Conservation (phyloP, 2,888 invertebrate species). For the Cheilosia scutellata region DNA sequence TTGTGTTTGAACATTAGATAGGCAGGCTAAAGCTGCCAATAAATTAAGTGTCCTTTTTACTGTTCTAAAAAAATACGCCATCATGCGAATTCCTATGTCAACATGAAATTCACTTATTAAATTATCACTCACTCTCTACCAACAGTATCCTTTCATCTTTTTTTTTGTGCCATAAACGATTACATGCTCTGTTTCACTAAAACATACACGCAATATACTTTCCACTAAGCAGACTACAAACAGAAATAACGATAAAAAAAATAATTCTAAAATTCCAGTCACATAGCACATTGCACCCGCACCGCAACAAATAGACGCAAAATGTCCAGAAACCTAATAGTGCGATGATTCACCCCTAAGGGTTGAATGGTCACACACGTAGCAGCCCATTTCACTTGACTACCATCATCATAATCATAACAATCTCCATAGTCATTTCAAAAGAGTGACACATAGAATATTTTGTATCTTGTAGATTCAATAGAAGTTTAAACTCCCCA, state of each 20-base stretch:
- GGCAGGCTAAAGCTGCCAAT: too few species aligned
- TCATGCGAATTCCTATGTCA: too few species aligned
- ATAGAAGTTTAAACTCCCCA: conserved; percentile 50
- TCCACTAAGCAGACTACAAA: conserved; percentile 6
- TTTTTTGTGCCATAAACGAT: conserved; percentile 57
- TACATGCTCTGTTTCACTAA: conserved; percentile 57
- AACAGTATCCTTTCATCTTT: conserved; percentile 5
- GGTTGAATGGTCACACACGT: conserved; percentile 43
- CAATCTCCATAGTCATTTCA: conserved; percentile 51
- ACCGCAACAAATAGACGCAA: conserved; percentile 38
- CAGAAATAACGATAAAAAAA: not conserved
- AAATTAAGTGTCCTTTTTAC: too few species aligned
- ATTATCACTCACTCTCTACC: conserved; percentile 27
- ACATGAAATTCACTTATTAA: too few species aligned
- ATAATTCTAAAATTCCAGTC: conserved; percentile 59
- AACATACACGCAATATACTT: conserved; percentile 1
- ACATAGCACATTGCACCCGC: conserved; percentile 46
- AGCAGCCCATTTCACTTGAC: conserved; percentile 37
- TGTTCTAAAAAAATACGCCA: too few species aligned
- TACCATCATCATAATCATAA: conserved; percentile 63
- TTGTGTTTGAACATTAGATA: too few species aligned
- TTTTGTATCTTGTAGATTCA: conserved; percentile 46
- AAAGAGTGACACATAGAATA: conserved; percentile 37
- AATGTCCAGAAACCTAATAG: conserved; percentile 2
- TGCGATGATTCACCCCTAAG: conserved; percentile 57